phyloP scores from a whole-genome alignment of 2,888 invertebrate genomes.

The Ophion obscuratus region DNA sequence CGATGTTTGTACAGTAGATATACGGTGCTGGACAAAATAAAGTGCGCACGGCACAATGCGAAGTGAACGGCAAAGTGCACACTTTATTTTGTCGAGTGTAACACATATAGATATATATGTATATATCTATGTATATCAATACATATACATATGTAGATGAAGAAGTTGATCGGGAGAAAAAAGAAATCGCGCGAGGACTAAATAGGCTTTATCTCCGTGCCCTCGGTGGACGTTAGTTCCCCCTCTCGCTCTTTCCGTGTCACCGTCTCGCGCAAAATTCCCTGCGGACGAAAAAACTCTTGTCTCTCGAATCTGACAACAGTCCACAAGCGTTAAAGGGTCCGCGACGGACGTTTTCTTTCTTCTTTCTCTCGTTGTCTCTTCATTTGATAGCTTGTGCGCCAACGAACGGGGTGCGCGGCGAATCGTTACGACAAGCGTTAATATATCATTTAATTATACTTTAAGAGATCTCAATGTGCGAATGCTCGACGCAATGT shows the following conservation, averaged over 20 bases:
- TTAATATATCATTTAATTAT: slow-evolving; percentile 56
- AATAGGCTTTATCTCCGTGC: background rate
- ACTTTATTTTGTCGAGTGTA: background rate
- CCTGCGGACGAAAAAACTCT: background rate
- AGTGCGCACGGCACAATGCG: background rate
- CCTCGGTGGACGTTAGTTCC: background rate
- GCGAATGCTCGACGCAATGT: slow-evolving; percentile 16
- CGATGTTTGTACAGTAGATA: slow-evolving; percentile 58
- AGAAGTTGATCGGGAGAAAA: background rate
- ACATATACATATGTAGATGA: no score
- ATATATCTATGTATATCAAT: background rate
- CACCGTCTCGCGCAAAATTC: background rate
- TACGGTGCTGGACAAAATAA: background rate
- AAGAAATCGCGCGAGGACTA: background rate
- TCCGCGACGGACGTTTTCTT: background rate
- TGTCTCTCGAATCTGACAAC: no score
- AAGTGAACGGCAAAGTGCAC: slow-evolving; percentile 1
- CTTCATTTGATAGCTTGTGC: slow-evolving; percentile 3
- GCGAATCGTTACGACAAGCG: slow-evolving; percentile 51
- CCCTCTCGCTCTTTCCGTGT: background rate
- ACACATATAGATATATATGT: background rate
- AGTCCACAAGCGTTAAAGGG: background rate
- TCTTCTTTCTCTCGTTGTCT: background rate
- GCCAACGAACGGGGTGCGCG: slow-evolving; percentile 22
- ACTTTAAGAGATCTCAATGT: slow-evolving; percentile 58